A percentile compares a stretch with the other conserved stretches of the same genome.
Evolutionary conservation across 1,140 invertebrate species (phyloP).

Genomic region (Drosophila triauraria): DNA sequence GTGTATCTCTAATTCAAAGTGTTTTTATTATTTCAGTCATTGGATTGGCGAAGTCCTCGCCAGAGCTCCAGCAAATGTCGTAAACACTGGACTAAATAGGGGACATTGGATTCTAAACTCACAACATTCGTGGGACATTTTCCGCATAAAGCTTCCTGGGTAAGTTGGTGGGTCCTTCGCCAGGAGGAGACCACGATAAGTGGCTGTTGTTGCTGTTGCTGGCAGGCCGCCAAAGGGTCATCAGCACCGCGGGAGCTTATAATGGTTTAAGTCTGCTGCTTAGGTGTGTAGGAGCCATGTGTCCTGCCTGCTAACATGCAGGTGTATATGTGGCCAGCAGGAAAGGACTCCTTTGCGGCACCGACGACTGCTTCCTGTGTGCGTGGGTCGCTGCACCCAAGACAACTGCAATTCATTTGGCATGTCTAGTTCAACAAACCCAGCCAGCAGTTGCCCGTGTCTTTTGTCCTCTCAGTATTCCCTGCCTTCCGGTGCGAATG

Average conservation of each 20-base stretch:
- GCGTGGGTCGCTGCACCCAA: constrained; percentile 69
- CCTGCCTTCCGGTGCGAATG: constrained; percentile 3
- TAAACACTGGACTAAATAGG: constrained; percentile 22
- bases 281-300: constrained; percentile 6
- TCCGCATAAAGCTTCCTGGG: constrained; percentile 1
- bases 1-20: background rate
- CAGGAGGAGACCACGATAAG: background rate
- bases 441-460: constrained; percentile 13
- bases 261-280: constrained; percentile 24
- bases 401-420: constrained; percentile 69
- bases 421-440: constrained; percentile 72
- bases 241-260: constrained; percentile 52
- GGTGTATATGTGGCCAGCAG: background rate
- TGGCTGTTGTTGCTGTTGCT: constrained; percentile 17
- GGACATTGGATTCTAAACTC: constrained; percentile 36
- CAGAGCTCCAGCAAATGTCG: constrained; percentile 11
- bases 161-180: constrained; percentile 7
- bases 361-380: constrained; percentile 47
- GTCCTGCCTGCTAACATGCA: constrained; percentile 8
- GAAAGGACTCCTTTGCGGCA: constrained; percentile 45
- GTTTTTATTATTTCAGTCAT: background rate
- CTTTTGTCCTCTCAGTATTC: constrained; percentile 10
- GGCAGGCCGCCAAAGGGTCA: constrained; percentile 56
- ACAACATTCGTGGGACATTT: constrained; percentile 13
- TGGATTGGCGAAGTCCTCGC: background rate